Evolutionary conservation across 2,888 invertebrate species (phyloP).

Genomic region (Gisinianus flammeolus): DNA sequence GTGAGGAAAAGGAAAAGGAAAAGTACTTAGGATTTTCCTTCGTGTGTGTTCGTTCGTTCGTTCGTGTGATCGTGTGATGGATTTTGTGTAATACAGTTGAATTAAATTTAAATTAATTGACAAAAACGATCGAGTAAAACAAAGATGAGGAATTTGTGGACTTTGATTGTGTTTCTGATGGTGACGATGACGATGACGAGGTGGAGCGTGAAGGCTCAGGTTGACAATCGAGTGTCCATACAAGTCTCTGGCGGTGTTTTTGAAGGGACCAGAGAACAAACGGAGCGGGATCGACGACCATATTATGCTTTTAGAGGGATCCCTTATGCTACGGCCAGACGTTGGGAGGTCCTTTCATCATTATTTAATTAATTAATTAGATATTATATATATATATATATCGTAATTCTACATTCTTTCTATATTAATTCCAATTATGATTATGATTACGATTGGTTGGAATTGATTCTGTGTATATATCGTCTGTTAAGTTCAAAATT

Average conservation of each 20-base stretch:
- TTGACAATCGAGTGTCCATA: neutral
- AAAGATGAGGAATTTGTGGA: neutral
- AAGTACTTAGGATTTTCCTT: too few relatives aligned
- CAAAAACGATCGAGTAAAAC: too few relatives aligned
- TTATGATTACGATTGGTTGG: neutral
- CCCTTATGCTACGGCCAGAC: slow-evolving; percentile 45
- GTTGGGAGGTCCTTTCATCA: slow-evolving; percentile 54
- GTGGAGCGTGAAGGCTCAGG: neutral
- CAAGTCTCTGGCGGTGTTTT: slow-evolving; percentile 10
- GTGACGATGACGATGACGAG: neutral
- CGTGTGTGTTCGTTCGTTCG: too few relatives aligned
- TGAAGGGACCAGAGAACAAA: slow-evolving; percentile 11
- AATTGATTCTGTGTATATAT: neutral
- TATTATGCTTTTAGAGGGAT: slow-evolving; percentile 24
- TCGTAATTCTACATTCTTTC: too few relatives aligned
- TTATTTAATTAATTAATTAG: neutral
- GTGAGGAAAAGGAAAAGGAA: too few relatives aligned
- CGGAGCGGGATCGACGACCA: neutral
- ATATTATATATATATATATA: too few relatives aligned
- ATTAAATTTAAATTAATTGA: too few relatives aligned
- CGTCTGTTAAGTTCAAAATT: neutral
- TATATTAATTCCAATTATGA: neutral
- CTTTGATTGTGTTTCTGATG: neutral
- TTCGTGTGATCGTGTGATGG: too few relatives aligned
- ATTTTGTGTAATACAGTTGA: too few relatives aligned